Percentiles rank a stretch among this genome's conserved stretches.
Evolutionary conservation across 2,113 vertebrate genomes (phyloP).

Genomic region (Coturnix japonica): DNA sequence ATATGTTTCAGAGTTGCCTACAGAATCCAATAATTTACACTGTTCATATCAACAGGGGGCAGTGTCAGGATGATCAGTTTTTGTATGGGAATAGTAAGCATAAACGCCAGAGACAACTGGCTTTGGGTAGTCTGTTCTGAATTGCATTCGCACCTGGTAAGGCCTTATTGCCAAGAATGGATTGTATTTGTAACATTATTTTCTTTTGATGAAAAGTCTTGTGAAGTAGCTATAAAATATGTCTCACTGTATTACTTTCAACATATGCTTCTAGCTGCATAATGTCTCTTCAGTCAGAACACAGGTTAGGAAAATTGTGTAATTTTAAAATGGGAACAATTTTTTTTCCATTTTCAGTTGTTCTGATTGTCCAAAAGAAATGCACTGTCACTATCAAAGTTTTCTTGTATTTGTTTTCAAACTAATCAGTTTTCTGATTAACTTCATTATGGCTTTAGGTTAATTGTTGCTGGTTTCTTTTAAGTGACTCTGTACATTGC

Average conservation of each 20-base stretch:
- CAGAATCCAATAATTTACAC: not conserved
- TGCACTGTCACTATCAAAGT: not conserved
- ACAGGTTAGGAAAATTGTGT: not conserved
- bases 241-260: constrained; percentile 17
- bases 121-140: not conserved
- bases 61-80: not conserved
- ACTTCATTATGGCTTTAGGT: not conserved
- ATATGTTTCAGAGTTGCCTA: constrained; percentile 46
- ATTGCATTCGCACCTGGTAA: not conserved
- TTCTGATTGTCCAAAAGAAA: not conserved
- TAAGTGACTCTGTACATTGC: not conserved
- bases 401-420: not conserved
- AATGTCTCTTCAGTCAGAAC: not conserved
- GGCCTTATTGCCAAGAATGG: not conserved
- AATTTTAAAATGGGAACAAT: rapidly evolving
- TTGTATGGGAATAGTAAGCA: not conserved
- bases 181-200: not conserved
- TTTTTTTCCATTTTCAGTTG: not conserved
- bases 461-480: not conserved
- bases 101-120: not conserved
- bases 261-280: not conserved
- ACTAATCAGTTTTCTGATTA: not conserved
- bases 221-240: constrained; percentile 13
- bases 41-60: not conserved
- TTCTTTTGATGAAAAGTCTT: constrained; percentile 50